A percentile compares a stretch with the other conserved stretches of the same genome.
Evolutionary conservation across 1,140 invertebrate species (phyloP).

Genomic region (Agrypnia vestita): DNA sequence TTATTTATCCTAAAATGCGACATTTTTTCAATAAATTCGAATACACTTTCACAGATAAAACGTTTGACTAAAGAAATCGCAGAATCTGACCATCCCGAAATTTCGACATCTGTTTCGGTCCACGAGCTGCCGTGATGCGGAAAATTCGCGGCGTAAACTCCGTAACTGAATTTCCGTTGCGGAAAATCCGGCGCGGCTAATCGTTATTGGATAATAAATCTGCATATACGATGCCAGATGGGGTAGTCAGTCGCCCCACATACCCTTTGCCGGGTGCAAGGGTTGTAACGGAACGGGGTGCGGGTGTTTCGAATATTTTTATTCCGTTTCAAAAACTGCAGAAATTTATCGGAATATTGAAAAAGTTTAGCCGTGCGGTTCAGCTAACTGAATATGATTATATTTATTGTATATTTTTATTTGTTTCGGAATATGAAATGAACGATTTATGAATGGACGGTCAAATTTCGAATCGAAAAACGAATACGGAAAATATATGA

Average conservation of each 20-base stretch:
- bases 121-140: not conserved
- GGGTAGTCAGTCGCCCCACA: conserved; percentile 42
- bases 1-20: no score
- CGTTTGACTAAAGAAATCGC: no score
- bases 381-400: no score
- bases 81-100: not conserved
- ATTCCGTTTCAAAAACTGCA: no score
- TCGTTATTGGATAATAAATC: conserved; percentile 55
- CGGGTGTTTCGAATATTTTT: no score
- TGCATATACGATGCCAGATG: conserved; percentile 47
- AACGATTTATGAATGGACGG: not conserved
- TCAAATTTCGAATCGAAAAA: no score
- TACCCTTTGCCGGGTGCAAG: not conserved
- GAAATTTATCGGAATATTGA: no score
- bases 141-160: conserved; percentile 1
- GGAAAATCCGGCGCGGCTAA: conserved; percentile 31
- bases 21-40: no score
- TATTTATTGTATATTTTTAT: no score
- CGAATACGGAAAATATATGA: not conserved
- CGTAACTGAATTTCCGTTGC: not conserved
- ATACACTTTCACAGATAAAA: no score
- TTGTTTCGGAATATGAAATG: not conserved
- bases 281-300: no score
- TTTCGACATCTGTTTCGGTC: not conserved
- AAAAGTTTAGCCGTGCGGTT: no score